Base-by-base conservation (phyloP, 2,797 vertebrate genomes). In the Sebastes diploproa region DNA sequence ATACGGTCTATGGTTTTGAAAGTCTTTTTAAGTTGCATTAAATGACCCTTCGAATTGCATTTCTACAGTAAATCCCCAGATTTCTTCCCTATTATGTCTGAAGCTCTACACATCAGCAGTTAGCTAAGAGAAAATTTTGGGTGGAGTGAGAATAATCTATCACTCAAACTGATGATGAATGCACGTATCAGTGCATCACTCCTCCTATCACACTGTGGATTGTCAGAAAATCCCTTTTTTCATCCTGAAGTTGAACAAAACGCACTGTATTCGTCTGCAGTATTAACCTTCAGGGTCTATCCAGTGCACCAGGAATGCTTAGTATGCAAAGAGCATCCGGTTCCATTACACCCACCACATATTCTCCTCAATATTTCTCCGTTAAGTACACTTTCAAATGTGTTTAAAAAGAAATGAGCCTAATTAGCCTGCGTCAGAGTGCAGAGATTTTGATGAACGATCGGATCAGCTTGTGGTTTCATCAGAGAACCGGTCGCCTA, bases 401-500 rank as follows among this genome's bases (percentile, higher is more conserved):
- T 84, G 86, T 27, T 20, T n/a, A 9, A 16, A 18, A 14, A 65
- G 63, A 55, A 83, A 78, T 5, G 18, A 75, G 55, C 38, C 34
- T 59, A 77, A 86, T 84, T 71, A 79, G 52, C 29, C 18, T 34
- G 36, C 16, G 22, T 73, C 72, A 59, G 52, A 73, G 60, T 16
- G 30, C n/a, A 36, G 32, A 38, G 50, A 81, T 77, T n/a, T 29
- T 59, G 60, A 76, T 32, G 78, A 73, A 5, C 2, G 62, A 83
- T 83, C 67, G 54, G 74, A 78, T 79, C 42, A 13, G 55, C 72
- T 81, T 81, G 73, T 59, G 2, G 32, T 14, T 69, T 81, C 42
- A 73, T 80, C 79, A 52, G 20, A 52, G 50, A 52, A 52, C 50
- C 50, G 50, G 0, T 52, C 20, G 50, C 50, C 50, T 52, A 9